Base-by-base conservation (phyloP, 1,140 invertebrate species). In the Sminthurinus signatus region DNA sequence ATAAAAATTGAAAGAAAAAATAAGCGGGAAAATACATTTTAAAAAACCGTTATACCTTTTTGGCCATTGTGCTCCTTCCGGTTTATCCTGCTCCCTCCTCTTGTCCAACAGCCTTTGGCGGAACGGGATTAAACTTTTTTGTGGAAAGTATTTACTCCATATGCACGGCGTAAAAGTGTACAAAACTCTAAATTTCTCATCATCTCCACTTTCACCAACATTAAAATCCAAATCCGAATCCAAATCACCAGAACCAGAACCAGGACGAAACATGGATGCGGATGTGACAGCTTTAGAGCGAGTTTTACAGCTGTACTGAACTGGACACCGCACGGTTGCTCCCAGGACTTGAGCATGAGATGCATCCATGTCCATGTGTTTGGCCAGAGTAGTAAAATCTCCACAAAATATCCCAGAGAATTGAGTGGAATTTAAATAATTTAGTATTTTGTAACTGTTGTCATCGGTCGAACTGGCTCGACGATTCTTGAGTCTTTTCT, bases 341-440 rank as follows among this genome's bases (percentile, higher is more conserved):
- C 70, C 70, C 4, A 66, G 48, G 2, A 71, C 67, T 1, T 59
- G 57, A 2, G 60, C 64, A 12, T 55, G 4, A 0, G 15, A 4
- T 2, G 17, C 1, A n/a, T 28, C 4, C 2, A 71, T 36, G 14
- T 39, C 52, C 10, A 65, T 15, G 29, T 56, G 1, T 19, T 17
- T 17, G 10, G 23, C 70, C 14, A 71, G 48, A 15, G 61, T 32
- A 17, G 57, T 46, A 56, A 71, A 71, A 42, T 71, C 70, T 2
- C 67, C 59, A 39, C 65, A 67, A 23, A 50, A 59, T 15, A 61
- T 52, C 25, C 52, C 55, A 2, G 66, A 66, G 61, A 87, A 86
- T 23, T 73, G 75, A 10, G 75, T 69, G 4, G 83, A 86, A 70
- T 81, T 83, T 1, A 85, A 74, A 71, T 84, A 87, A 44, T 78